phyloP scores from a whole-genome alignment of 2,797 vertebrate genomes.

The Saxicola maurus region DNA sequence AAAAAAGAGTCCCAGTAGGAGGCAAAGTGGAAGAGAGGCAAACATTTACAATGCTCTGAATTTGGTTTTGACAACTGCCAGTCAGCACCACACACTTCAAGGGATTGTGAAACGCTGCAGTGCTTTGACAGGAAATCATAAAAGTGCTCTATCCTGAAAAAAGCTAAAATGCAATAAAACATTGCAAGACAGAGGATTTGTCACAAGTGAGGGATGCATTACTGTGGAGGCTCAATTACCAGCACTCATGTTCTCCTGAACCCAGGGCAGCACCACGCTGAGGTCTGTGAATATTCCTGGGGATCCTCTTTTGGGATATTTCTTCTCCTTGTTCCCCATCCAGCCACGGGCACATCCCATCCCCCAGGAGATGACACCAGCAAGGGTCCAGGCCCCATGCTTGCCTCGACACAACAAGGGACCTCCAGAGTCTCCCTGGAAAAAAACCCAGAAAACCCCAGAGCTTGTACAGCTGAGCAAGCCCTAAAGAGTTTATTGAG shows the following conservation, averaged over 20 bases:
- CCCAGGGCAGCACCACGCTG: constrained; percentile 78
- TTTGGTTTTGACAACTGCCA: neutral
- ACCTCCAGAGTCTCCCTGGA: constrained; percentile 86
- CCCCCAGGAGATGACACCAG: constrained; percentile 87
- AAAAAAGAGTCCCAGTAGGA: neutral
- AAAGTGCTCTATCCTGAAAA: neutral
- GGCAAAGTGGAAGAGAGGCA: neutral
- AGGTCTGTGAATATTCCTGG: constrained; percentile 87
- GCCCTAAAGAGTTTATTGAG: neutral
- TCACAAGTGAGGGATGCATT: neutral
- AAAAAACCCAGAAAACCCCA: neutral
- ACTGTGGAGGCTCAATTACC: constrained; percentile 58
- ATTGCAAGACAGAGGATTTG: neutral
- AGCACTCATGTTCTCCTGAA: constrained; percentile 68
- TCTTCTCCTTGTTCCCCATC: constrained; percentile 70
- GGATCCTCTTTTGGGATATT: constrained; percentile 72
- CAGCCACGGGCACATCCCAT: constrained; percentile 86
- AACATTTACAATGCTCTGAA: neutral
- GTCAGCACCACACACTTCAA: neutral
- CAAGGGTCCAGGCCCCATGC: constrained; percentile 72
- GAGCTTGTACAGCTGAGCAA: neutral
- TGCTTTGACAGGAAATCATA: neutral
- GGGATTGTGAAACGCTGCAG: neutral
- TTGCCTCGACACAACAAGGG: constrained; percentile 79
- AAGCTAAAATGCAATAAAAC: neutral